phyloP scores from a whole-genome alignment of 2,797 vertebrate species.

The Lepilemur septentrionalis region DNA sequence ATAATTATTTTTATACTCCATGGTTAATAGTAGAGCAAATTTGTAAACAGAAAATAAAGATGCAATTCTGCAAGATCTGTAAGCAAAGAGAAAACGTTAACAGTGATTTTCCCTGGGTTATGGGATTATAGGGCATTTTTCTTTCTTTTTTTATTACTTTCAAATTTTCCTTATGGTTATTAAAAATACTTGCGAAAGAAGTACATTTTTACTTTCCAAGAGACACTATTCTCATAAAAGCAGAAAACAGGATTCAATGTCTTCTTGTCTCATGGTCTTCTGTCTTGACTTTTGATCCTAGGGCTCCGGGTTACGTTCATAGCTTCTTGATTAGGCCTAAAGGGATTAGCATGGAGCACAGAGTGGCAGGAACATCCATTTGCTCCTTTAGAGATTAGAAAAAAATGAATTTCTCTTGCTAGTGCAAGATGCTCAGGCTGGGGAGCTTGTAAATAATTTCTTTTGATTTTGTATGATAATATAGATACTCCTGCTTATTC shows the following conservation, averaged over 20 bases:
- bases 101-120: background rate
- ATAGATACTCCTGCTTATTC: background rate
- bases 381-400: background rate
- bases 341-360: background rate
- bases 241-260: background rate
- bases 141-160: background rate
- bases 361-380: background rate
- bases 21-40: background rate
- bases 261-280: background rate
- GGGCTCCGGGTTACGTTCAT: background rate
- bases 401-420: background rate
- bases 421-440: background rate
- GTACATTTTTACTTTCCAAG: background rate
- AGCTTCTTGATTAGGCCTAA: background rate
- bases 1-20: background rate
- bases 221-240: conserved; percentile 6
- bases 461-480: background rate
- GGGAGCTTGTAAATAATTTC: background rate
- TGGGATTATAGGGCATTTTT: background rate
- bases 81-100: background rate
- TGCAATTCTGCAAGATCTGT: background rate
- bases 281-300: background rate
- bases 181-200: background rate
- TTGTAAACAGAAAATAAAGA: background rate
- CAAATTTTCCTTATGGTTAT: background rate